Percentiles rank a stretch among this genome's conserved stretches.
phyloP scores from a whole-genome alignment of 1,140 invertebrate genomes.

The Chionoecetes opilio region DNA sequence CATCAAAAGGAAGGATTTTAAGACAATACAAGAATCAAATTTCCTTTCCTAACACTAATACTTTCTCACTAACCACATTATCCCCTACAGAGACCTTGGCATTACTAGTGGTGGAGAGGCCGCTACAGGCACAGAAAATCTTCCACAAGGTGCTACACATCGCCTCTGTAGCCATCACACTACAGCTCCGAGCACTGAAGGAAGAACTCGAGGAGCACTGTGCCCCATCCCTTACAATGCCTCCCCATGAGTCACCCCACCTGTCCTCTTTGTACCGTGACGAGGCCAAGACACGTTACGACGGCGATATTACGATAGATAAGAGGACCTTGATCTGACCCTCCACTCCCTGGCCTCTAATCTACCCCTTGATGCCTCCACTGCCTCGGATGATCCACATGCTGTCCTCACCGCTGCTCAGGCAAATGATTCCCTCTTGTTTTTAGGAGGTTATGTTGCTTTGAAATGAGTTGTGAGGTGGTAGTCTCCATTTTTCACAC shows the following conservation, averaged over 20 bases:
- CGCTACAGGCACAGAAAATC: conserved; percentile 57
- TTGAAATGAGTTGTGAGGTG: background rate
- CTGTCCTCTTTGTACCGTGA: conserved; percentile 43
- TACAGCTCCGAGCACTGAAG: background rate
- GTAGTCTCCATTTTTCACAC: too few relatives aligned
- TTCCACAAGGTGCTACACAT: conserved; percentile 62
- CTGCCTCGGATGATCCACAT: background rate
- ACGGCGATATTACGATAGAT: conserved; percentile 31
- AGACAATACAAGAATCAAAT: too few relatives aligned
- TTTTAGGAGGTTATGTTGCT: too few relatives aligned
- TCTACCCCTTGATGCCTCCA: conserved; percentile 38
- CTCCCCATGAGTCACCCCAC: background rate
- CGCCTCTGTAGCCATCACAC: conserved; percentile 50
- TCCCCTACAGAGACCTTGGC: conserved; percentile 46
- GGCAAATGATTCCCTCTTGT: background rate
- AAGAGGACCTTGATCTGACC: conserved; percentile 54
- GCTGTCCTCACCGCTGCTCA: conserved; percentile 52
- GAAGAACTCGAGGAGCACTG: conserved; percentile 39
- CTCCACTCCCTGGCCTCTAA: conserved; percentile 58
- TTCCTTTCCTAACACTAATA: too few relatives aligned
- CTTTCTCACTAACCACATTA: background rate
- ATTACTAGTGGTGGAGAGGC: conserved; percentile 40
- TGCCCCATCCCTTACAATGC: background rate
- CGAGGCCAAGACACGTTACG: background rate
- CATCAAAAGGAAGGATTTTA: too few relatives aligned